These are phyloP conservation scores for Crotalus viridis DNA, from an alignment of 2,113 vertebrate genomes.

Conservation along the genomic window DNA sequence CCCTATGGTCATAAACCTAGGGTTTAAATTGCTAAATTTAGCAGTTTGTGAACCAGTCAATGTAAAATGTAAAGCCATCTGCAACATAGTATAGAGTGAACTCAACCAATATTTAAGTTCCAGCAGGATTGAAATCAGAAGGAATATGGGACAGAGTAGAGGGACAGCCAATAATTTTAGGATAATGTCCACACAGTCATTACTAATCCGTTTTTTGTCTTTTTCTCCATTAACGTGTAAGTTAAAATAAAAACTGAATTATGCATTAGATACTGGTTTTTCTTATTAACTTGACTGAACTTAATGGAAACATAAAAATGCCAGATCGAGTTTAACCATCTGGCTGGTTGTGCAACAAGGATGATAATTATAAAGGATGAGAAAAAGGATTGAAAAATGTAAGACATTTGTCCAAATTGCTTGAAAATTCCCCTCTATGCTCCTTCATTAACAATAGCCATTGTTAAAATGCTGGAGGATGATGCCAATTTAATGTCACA, in stretches of 20 bases:
- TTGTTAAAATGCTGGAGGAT: not conserved
- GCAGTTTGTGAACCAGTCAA: not conserved
- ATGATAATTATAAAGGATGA: not conserved
- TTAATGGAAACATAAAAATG: not conserved
- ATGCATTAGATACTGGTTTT: not conserved
- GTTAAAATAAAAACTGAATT: not conserved
- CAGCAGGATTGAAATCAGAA: not conserved
- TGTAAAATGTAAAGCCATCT: not conserved
- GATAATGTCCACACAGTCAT: not conserved
- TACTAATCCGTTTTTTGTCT: not conserved
- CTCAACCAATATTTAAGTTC: not conserved
- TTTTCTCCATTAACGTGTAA: not conserved
- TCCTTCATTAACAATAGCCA: not conserved
- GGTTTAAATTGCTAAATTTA: not conserved
- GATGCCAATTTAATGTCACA: not conserved
- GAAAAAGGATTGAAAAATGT: not conserved
- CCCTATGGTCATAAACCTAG: not conserved
- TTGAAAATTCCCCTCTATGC: not conserved
- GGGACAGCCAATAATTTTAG: not conserved
- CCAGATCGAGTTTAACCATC: too few relatives aligned
- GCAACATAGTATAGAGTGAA: not conserved
- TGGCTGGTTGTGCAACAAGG: too few relatives aligned
- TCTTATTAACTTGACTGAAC: not conserved
- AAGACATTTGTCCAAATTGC: not conserved
- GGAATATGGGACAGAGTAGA: not conserved